Conservation (phyloP, 1,140 invertebrate genomes). For the Tetramorium parvispinum region DNA sequence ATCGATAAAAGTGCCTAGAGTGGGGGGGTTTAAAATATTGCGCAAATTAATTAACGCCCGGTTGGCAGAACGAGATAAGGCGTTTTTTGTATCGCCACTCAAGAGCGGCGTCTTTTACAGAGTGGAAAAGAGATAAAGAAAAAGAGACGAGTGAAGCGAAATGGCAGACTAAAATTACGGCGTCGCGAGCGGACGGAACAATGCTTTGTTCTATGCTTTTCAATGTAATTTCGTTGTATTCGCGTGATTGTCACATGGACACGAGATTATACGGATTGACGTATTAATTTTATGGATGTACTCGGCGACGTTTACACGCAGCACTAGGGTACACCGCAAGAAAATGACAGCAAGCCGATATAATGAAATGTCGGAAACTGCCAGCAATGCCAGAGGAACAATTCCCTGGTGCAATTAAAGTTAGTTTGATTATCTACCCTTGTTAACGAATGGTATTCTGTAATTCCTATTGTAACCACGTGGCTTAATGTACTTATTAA, state of each 20-base stretch:
- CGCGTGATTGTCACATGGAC: neutral
- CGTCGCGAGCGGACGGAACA: neutral
- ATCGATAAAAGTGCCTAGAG: conserved; percentile 34
- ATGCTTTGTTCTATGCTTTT: conserved; percentile 1
- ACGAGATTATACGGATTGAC: conserved; percentile 6
- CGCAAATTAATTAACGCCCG: conserved; percentile 34
- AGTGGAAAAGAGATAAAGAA: conserved; percentile 18
- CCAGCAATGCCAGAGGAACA: neutral
- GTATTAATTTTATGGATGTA: conserved; percentile 30
- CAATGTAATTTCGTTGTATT: conserved; percentile 1
- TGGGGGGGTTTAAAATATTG: conserved; percentile 29
- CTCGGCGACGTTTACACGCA: neutral
- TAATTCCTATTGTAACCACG: conserved; percentile 8
- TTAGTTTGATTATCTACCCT: conserved; percentile 31
- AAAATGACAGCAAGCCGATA: conserved; percentile 14
- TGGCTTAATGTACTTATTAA: conserved; percentile 16
- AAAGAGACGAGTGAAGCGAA: neutral
- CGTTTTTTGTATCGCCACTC: conserved; percentile 6
- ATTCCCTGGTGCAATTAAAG: conserved; percentile 35
- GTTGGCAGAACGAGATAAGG: conserved; percentile 18
- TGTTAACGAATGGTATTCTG: conserved; percentile 22
- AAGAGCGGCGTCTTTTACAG: neutral
- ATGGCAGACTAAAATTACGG: conserved; percentile 6
- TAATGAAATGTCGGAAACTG: conserved; percentile 40
- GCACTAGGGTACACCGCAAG: neutral